phyloP scores from a whole-genome alignment of 2,888 invertebrate species.

The Druceiella hillmani region DNA sequence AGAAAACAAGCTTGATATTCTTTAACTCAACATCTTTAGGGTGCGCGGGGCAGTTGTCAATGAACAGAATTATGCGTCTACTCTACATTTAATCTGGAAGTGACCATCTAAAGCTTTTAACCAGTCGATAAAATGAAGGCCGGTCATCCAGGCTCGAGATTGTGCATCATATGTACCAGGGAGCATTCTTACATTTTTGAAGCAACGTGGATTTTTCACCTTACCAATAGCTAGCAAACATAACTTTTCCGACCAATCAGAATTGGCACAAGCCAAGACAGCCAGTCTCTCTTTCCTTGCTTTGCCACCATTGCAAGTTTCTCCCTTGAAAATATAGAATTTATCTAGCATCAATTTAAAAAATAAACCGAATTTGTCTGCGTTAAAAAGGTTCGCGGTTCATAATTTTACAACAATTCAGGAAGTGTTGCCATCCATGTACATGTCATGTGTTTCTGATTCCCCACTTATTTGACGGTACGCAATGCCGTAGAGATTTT shows the following conservation, averaged over 20 bases:
- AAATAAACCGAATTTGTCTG: conserved; percentile 25
- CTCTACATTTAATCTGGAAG: conserved; percentile 20
- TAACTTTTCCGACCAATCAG: conserved; percentile 26
- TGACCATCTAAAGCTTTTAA: conserved; percentile 21
- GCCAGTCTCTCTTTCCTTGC: conserved; percentile 25
- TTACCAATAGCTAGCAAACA: too few relatives aligned
- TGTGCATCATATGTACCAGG: conserved; percentile 21
- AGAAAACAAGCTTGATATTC: conserved; percentile 24
- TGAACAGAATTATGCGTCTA: conserved; percentile 24
- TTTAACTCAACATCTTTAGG: conserved; percentile 17
- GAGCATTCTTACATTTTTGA: conserved; percentile 22
- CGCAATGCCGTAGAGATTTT: conserved; percentile 17
- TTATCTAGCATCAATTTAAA: conserved; percentile 23
- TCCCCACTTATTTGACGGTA: conserved; percentile 13
- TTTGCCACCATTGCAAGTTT: conserved; percentile 25
- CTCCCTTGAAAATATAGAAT: conserved; percentile 22
- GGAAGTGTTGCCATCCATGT: too few relatives aligned
- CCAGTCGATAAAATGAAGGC: conserved; percentile 17
- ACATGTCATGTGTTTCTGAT: conserved; percentile 10
- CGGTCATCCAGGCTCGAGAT: conserved; percentile 24
- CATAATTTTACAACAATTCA: conserved; percentile 16
- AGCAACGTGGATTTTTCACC: conserved; percentile 25
- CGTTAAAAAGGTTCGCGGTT: conserved; percentile 21
- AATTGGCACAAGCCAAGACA: conserved; percentile 25
- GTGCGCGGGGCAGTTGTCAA: conserved; percentile 28